Base-by-base conservation (phyloP, 2,888 invertebrate genomes). In the Polydrusus tereticollis region DNA sequence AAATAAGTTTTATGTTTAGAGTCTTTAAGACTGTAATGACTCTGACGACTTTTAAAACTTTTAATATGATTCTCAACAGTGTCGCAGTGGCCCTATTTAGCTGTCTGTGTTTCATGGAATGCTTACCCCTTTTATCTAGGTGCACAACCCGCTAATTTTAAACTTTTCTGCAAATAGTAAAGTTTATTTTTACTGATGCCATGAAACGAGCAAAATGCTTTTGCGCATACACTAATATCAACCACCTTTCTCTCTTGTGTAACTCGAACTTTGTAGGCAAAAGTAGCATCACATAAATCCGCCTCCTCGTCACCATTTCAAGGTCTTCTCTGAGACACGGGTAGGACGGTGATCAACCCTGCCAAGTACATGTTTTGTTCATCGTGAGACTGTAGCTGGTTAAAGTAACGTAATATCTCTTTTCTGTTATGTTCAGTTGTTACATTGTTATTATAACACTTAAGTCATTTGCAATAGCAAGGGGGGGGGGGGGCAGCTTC, bases 51-150 rank as follows among this genome's bases (percentile, higher is more conserved):
- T 59, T 38, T 59, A 41, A 59, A 59, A 38, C 41, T 41, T 21
- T 59, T 21, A 41, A 59, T 59, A 41, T 18, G 59, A 3, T 10
- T 21, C 3, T 50, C 20, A 21, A 50, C 50, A 21, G 20, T 21
- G 21, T 21, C 21, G 5, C 3, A 47, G 47, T 47, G 16, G 47
- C 21, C 50, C 6, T 21, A 50, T 21, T 50, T 23, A 50, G 21
- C 21, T 21, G 21, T 8, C 50, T 50, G 47, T 50, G 50, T 20
- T 50, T 21, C 50, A 21, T 50, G 12, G 21, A 50, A 50, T 50
- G 50, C 50, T 50, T 50, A 20, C 50, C 50, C 21, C 50, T 20
- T 21, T 21, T 50, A 50, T 50, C 50, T 50, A 21, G 50, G 50
- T 50, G 50, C 50, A 50, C 20, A 20, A 21, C 50, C 50, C 21